Evolutionary conservation across 1,140 invertebrate species (phyloP).

Genomic region (Tribolium castaneum): DNA sequence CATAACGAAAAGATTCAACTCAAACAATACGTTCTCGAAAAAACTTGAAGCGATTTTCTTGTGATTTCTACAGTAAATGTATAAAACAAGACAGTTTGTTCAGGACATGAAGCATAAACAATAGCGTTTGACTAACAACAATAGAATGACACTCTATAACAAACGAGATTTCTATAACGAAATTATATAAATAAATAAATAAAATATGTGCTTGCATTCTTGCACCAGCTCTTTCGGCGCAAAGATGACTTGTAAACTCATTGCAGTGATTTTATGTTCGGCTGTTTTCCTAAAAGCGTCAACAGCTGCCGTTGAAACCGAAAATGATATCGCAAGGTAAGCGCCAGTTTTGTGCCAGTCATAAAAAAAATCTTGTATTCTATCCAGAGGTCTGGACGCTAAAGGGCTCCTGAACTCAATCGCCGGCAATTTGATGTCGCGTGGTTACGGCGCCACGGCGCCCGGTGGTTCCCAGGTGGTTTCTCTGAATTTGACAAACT

Average conservation of each 20-base stretch:
- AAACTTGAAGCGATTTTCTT: constrained; percentile 20
- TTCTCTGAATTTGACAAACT: constrained; percentile 84
- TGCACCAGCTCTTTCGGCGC: not conserved
- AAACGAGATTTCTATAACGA: constrained; percentile 31
- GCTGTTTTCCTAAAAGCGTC: not conserved
- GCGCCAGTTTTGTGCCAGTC: not conserved
- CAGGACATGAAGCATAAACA: constrained; percentile 56
- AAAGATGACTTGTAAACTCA: constrained; percentile 21
- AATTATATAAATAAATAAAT: constrained; percentile 39
- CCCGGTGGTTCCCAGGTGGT: constrained; percentile 71
- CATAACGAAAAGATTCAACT: not conserved
- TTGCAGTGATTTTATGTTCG: constrained; percentile 5
- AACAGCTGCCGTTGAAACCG: not conserved
- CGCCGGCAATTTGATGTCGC: constrained; percentile 58
- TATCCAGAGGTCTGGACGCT: constrained; percentile 56
- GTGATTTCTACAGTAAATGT: constrained; percentile 13
- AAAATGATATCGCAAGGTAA: constrained; percentile 18
- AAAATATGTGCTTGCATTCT: constrained; percentile 9
- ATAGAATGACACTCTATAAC: constrained; percentile 45
- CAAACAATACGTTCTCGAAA: not conserved
- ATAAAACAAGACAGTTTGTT: constrained; percentile 47
- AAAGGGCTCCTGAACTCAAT: constrained; percentile 57
- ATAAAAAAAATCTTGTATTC: not conserved
- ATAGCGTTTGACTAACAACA: constrained; percentile 48
- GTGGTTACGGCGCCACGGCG: constrained; percentile 53